Evolutionary conservation across 2,797 vertebrate species (phyloP).

Genomic region (Lindbergichthys nudifrons): DNA sequence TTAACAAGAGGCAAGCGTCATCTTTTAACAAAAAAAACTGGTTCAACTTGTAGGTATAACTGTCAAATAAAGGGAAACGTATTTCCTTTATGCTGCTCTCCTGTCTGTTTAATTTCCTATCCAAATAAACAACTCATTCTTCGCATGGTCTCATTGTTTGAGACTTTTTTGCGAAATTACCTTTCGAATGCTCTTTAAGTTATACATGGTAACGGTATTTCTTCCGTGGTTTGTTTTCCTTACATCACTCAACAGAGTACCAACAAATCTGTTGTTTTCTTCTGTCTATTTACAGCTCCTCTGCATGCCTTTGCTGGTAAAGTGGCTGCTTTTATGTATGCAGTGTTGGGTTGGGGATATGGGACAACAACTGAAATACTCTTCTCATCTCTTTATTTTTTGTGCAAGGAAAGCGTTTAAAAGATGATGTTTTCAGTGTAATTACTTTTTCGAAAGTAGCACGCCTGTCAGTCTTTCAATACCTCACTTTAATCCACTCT

Average conservation of each 20-base stretch:
- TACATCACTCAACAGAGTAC: not conserved
- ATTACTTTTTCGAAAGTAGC: not conserved
- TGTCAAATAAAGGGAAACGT: not conserved
- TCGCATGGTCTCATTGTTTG: not conserved
- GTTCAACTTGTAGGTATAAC: not conserved
- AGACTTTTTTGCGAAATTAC: not conserved
- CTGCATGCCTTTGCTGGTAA: not conserved
- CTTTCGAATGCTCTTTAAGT: not conserved
- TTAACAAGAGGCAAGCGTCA: not conserved
- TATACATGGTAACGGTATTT: not conserved
- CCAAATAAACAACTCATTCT: conserved; percentile 2
- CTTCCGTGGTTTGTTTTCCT: not conserved
- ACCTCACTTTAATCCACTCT: too few species aligned
- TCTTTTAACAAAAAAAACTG: not conserved
- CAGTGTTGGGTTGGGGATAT: not conserved
- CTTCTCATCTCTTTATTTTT: not conserved
- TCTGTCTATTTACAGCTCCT: not conserved
- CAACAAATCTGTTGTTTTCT: not conserved
- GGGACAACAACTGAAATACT: not conserved
- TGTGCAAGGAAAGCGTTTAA: not conserved
- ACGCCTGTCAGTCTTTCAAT: not conserved
- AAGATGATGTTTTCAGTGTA: not conserved
- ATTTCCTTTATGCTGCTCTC: conserved; percentile 1
- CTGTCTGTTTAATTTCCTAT: conserved; percentile 8
- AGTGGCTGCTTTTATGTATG: not conserved